Percentiles rank a stretch among this genome's conserved stretches.
Conservation (phyloP, 1,140 invertebrate species). For the Atta cephalotes region DNA sequence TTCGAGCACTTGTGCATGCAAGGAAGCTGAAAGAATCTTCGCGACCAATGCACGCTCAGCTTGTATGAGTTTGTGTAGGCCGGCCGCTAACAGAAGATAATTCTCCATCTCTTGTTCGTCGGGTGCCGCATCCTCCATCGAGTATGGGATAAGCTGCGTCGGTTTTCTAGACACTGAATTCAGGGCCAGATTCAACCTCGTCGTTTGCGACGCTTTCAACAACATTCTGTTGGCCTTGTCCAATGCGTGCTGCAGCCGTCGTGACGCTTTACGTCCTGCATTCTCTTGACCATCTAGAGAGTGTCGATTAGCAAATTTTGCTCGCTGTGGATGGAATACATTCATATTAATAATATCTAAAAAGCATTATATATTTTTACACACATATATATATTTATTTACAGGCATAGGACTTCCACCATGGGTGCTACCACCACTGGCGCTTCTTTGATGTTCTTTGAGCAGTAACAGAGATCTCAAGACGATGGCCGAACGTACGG, state of each 20-base stretch:
- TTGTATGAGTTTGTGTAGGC: constrained; percentile 95
- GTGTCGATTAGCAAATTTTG: constrained; percentile 87
- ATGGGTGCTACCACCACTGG: constrained; percentile 89
- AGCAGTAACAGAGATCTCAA: constrained; percentile 91
- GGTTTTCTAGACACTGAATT: constrained; percentile 82
- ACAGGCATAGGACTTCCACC: constrained; percentile 86
- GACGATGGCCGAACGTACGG: constrained; percentile 92
- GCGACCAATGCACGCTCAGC: constrained; percentile 94
- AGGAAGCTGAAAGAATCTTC: constrained; percentile 93
- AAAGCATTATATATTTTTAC: not conserved
- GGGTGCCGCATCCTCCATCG: constrained; percentile 83
- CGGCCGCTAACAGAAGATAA: constrained; percentile 94
- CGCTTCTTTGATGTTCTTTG: constrained; percentile 93
- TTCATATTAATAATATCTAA: not conserved
- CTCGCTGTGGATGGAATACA: constrained; percentile 78
- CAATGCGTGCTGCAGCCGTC: constrained; percentile 88
- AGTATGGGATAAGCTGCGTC: constrained; percentile 74
- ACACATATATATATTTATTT: constrained; percentile 39
- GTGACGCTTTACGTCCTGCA: constrained; percentile 84
- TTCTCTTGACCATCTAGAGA: constrained; percentile 82
- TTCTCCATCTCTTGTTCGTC: constrained; percentile 95
- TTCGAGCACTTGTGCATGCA: constrained; percentile 94
- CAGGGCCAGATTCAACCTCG: constrained; percentile 81
- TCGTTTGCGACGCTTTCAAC: constrained; percentile 93
- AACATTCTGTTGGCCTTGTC: constrained; percentile 96